Percentiles rank a stretch among this genome's conserved stretches.
Evolutionary conservation across 2,888 invertebrate genomes (phyloP).

Genomic region (Eupeodes latifasciatus): DNA sequence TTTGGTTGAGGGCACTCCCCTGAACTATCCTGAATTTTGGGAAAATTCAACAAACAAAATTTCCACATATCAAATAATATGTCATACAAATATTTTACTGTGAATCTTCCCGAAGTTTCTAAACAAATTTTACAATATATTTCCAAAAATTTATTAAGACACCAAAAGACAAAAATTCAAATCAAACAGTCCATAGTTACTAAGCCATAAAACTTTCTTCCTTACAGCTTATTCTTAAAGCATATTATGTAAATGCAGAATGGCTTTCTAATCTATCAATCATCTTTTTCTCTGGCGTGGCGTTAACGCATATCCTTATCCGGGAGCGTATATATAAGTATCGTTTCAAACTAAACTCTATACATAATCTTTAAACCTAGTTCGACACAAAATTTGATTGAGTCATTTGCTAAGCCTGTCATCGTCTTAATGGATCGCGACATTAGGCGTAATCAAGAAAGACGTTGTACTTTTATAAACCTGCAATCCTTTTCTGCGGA

Average conservation of each 20-base stretch:
- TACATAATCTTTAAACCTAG: constrained; percentile 7
- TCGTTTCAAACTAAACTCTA: constrained; percentile 11
- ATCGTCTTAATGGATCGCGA: constrained; percentile 71
- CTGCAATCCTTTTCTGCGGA: constrained; percentile 58
- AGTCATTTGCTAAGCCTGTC: constrained; percentile 72
- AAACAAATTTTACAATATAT: no score
- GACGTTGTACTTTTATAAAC: constrained; percentile 51
- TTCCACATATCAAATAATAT: no score
- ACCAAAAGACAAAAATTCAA: no score
- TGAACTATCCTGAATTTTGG: no score
- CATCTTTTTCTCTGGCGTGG: constrained; percentile 16
- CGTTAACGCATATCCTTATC: constrained; percentile 16
- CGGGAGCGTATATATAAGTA: neutral
- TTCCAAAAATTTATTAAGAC: no score
- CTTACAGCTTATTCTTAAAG: neutral
- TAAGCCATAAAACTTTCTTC: neutral
- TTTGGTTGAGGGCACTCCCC: no score
- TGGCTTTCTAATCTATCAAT: constrained; percentile 38
- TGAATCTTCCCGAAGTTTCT: no score
- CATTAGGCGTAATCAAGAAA: constrained; percentile 73
- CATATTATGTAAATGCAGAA: neutral
- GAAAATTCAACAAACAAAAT: no score
- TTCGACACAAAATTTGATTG: constrained; percentile 66
- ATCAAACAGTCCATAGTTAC: no score
- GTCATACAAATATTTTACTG: no score